Base-by-base conservation (phyloP, 1,140 invertebrate species). In the Spodoptera litura region DNA sequence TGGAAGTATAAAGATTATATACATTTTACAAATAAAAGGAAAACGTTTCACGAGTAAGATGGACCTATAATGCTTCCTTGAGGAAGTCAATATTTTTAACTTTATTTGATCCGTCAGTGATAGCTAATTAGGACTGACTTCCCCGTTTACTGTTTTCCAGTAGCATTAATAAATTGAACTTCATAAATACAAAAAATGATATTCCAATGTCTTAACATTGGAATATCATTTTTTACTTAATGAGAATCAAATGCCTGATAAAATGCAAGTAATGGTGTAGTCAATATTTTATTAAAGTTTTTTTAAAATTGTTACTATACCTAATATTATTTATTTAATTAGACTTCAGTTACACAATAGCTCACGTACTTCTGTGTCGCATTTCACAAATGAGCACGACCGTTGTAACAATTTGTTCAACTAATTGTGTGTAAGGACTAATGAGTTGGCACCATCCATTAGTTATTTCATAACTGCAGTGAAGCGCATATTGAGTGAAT, bases 301-400 rank as follows among this genome's bases (percentile, higher is more conserved):
- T 31, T 31, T 31, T 31, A 5, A 4, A 2, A 31, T 31, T 31
- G 3, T 31, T 31, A 31, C 2, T 31, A 31, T 31, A 31, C 4
- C 4, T n/a, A 20, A 31, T 31, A 4, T 44, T 44, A 44, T 44
- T 44, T 44, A 44, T 44, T 44, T 44, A 44, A 44, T 44, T 2
- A 44, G 9, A 10, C 1, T 44, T 44, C 9, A 44, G 4, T 44
- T 44, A 2, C 4, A 44, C 4, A 44, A 44, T 44, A 44, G 38
- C 38, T 44, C 38, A 44, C 8, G 9, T 44, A 10, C 5, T 4
- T 9, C 38, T 44, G 9, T 44, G 81, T 78, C 76, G 76, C 80
- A 80, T 81, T 81, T 76, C 70, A 74, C 68, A 79, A 85, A 85
- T 81, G 75, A 74, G 77, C 75, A 61, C 55, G 58, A 64, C 70